Conservation (phyloP, 2,113 vertebrate genomes). For the Chloebia gouldiae region DNA sequence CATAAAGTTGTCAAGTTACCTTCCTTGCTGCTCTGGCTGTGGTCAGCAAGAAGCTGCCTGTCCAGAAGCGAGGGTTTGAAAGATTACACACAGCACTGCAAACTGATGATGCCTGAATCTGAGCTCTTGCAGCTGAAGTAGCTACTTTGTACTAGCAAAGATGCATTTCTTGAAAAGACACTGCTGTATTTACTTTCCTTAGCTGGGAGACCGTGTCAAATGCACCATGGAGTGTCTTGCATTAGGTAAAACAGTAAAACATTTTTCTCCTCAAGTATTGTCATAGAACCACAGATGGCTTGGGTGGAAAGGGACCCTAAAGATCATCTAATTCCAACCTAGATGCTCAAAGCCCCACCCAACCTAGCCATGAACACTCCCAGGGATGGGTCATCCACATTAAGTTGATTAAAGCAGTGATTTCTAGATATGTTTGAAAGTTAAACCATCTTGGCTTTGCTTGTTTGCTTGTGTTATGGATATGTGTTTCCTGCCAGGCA, state of each 20-base stretch:
- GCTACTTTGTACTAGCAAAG: background rate
- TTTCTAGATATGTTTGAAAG: background rate
- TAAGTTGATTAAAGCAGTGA: background rate
- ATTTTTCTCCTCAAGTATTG: background rate
- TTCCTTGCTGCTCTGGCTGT: background rate
- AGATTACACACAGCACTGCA: background rate
- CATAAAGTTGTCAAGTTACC: background rate
- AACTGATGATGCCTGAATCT: background rate
- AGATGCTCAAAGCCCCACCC: background rate
- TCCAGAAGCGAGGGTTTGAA: background rate
- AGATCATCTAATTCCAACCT: background rate
- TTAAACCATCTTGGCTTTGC: background rate
- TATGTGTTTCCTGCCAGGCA: rapidly evolving
- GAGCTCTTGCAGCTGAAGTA: background rate
- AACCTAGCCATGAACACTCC: background rate
- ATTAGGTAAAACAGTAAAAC: background rate
- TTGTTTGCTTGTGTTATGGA: background rate
- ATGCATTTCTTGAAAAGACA: background rate
- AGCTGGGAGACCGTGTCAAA: background rate
- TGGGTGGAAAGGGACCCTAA: background rate
- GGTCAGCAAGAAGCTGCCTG: background rate
- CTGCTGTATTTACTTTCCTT: background rate
- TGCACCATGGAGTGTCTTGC: rapidly evolving
- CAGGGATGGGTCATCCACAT: no score
- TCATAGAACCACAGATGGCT: background rate